Evolutionary conservation across 2,113 vertebrate species (phyloP).

Genomic region (Choloepus hoffmanni): DNA sequence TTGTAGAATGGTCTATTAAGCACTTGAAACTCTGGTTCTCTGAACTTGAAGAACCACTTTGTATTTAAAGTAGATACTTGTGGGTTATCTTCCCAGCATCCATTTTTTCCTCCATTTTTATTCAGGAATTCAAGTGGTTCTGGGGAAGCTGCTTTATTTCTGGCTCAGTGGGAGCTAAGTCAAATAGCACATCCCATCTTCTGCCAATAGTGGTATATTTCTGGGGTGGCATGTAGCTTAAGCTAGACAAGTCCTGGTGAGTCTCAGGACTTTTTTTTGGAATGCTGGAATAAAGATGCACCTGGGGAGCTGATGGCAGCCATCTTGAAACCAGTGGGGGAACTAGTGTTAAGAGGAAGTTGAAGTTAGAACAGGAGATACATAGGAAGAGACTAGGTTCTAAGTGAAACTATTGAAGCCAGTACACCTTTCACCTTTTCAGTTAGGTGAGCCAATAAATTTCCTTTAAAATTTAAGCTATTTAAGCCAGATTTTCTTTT

Average conservation of each 20-base stretch:
- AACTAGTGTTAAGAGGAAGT: neutral
- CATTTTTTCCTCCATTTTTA: neutral
- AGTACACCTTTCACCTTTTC: neutral
- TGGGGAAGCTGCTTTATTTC: neutral
- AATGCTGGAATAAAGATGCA: neutral
- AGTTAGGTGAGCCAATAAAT: neutral
- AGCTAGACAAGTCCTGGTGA: neutral
- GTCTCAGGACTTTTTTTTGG: neutral
- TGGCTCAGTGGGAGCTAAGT: neutral
- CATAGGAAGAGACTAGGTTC: neutral
- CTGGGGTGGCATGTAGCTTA: neutral
- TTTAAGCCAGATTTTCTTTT: constrained; percentile 25
- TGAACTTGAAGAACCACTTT: neutral
- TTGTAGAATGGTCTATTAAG: neutral
- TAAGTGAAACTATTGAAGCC: neutral
- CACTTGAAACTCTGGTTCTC: neutral
- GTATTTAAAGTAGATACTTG: neutral
- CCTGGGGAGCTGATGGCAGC: neutral
- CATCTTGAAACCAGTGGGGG: neutral
- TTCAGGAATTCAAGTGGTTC: constrained; percentile 39
- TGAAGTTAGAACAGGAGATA: constrained; percentile 20
- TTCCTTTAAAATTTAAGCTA: neutral
- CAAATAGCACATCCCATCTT: neutral
- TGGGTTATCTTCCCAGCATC: neutral
- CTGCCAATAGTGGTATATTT: neutral